phyloP scores from a whole-genome alignment of 2,888 invertebrate species.

The Camponotus fellah region DNA sequence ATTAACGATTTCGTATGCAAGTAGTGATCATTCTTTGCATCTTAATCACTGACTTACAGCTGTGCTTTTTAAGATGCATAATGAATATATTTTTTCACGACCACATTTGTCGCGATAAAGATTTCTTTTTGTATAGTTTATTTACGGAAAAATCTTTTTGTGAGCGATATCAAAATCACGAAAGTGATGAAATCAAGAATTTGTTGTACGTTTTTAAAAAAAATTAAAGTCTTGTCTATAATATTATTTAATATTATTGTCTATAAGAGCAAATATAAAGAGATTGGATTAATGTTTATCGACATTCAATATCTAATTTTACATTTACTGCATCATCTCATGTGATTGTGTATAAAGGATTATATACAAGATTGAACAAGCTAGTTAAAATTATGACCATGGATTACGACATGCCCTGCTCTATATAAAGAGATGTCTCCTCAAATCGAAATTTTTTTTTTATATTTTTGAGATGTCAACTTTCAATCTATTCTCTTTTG shows the following conservation, averaged over 20 bases:
- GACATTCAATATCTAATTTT: no score
- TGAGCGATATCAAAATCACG: neutral
- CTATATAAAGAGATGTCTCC: no score
- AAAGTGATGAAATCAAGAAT: neutral
- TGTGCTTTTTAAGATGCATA: neutral
- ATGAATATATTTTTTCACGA: neutral
- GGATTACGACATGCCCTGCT: neutral
- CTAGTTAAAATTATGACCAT: neutral
- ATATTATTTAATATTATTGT: no score
- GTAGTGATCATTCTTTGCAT: slow-evolving; percentile 12
- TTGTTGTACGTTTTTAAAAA: neutral
- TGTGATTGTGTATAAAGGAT: no score
- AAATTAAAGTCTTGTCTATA: no score
- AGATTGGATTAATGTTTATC: neutral
- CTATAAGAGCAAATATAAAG: no score
- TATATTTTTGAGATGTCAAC: no score
- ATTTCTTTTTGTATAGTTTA: slow-evolving; percentile 1
- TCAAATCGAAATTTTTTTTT: no score
- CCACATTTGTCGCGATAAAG: neutral
- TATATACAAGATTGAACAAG: no score
- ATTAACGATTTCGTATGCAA: slow-evolving; percentile 40
- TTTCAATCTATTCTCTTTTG: no score
- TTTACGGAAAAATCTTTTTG: no score
- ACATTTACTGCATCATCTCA: no score
- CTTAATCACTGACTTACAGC: neutral